A percentile compares a stretch with the other conserved stretches of the same genome.
phyloP scores from a whole-genome alignment of 1,140 invertebrate genomes.

The Odontomachus brunneus region DNA sequence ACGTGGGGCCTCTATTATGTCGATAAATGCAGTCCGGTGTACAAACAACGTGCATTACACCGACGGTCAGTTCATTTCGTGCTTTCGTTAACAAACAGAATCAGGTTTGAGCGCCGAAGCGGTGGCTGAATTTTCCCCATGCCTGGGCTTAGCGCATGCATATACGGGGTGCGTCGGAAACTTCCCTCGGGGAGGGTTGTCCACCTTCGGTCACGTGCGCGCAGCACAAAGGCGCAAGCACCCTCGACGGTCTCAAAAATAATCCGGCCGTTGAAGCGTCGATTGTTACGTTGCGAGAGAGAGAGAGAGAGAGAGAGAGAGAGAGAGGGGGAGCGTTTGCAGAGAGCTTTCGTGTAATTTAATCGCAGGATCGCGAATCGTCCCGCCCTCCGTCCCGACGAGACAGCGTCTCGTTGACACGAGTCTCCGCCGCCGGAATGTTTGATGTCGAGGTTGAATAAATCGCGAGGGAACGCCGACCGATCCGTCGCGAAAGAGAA shows the following conservation, averaged over 20 bases:
- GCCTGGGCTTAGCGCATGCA: not conserved
- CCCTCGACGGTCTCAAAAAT: not conserved
- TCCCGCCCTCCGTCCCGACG: no score
- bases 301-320: no score
- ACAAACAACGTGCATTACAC: slow-evolving; percentile 49
- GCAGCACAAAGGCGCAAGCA: no score
- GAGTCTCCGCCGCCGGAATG: no score
- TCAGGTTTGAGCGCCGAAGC: slow-evolving; percentile 19
- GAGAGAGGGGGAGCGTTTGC: no score
- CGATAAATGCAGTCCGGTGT: slow-evolving; percentile 39
- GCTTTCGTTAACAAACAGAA: slow-evolving; percentile 61
- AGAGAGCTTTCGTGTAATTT: no score
- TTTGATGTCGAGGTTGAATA: not conserved
- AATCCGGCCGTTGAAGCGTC: not conserved
- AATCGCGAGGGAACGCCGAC: not conserved
- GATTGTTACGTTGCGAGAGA: not conserved
- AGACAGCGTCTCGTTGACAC: no score
- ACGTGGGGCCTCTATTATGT: slow-evolving; percentile 42
- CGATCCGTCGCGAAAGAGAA: slow-evolving; percentile 10
- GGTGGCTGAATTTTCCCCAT: slow-evolving; percentile 34
- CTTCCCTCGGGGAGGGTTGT: no score
- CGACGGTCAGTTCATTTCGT: slow-evolving; percentile 56
- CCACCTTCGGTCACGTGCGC: not conserved
- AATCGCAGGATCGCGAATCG: no score
- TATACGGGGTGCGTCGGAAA: not conserved